Base-by-base conservation (phyloP, 2,113 vertebrate genomes). In the Lethenteron camtschaticum region DNA sequence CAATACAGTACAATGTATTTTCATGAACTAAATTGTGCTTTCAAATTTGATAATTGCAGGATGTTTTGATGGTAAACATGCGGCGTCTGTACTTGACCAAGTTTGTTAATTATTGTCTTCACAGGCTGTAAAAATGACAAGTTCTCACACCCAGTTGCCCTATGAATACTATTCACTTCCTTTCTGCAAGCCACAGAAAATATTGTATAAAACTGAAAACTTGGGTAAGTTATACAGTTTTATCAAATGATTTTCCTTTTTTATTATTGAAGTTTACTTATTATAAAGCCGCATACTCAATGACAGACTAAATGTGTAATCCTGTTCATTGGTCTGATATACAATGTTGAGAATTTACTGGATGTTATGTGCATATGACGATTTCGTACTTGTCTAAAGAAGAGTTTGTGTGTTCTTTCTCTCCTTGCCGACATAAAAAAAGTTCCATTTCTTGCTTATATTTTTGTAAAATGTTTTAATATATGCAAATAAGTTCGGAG, bases 81-180 rank as follows among this genome's bases (percentile, higher is more conserved):
- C 24, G 10, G n/a, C 63, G 10, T 66, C 24, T 9, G 63, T 18
- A 14, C 24, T 66, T 66, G n/a, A 16, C 9, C n/a, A 66, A 16
- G 63, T 16, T 16, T 66, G 8, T 9, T 9, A 16, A 16, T 8
- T 66, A n/a, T 66, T 66, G 63, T 66, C 24, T 20, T 16, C 24
- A 20, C 63, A 66, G 63, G 63, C 63, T 20, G 63, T 66, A 10
- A 66, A 66, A 20, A 66, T 66, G 63, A 66, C 63, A 66, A 66
- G 63, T 20, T 66, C 63, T 66, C 63, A 66, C 24, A 66, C 63
- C n/a, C 63, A 66, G 63, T 20, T 66, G n/a, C 63, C 63, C 24
- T 66, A 66, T 11, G 63, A 66, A 20, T 66, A 66, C 24, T 66
- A 66, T 20, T 66, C 63, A 11, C 8, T 66, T 20, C 63, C 63